Evolutionary conservation across 2,888 invertebrate species (phyloP).

Genomic region (Drosophila meridionalis): DNA sequence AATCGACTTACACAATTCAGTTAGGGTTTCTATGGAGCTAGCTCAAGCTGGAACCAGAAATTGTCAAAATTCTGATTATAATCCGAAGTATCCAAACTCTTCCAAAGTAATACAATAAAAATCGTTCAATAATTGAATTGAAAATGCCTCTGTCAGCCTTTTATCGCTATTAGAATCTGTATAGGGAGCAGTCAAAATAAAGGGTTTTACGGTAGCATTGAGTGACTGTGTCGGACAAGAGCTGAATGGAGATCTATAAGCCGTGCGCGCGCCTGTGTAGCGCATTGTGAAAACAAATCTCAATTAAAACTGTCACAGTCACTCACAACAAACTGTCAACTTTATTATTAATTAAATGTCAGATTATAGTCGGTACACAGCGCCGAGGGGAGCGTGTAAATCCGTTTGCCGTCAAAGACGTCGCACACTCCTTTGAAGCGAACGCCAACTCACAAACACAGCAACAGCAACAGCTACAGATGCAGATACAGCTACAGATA

Average conservation of each 20-base stretch:
- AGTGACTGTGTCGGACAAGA: slow-evolving; percentile 22
- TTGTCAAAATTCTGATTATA: neutral
- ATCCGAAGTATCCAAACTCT: neutral
- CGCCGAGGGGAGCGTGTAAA: slow-evolving; percentile 41
- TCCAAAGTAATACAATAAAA: neutral
- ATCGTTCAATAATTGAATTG: too few relatives aligned
- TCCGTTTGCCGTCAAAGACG: slow-evolving; percentile 68
- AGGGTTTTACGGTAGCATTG: slow-evolving; percentile 34
- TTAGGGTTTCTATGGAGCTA: neutral
- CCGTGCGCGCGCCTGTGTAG: slow-evolving; percentile 40
- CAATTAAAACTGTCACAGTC: slow-evolving; percentile 82
- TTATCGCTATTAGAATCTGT: slow-evolving; percentile 3
- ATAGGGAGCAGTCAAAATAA: neutral
- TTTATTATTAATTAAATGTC: slow-evolving; percentile 84
- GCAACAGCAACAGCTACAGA: slow-evolving; percentile 16
- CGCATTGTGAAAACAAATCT: slow-evolving; percentile 69
- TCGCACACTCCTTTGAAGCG: slow-evolving; percentile 73
- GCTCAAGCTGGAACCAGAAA: too few relatives aligned
- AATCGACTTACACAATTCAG: neutral
- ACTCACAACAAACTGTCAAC: slow-evolving; percentile 81
- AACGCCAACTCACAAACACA: slow-evolving; percentile 35
- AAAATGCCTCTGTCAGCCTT: neutral
- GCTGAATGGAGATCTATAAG: slow-evolving; percentile 39
- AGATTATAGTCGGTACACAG: slow-evolving; percentile 74
- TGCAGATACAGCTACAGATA: slow-evolving; percentile 14